These are phyloP conservation scores for Diarsia brunnea DNA, from an alignment of 2,888 invertebrate genomes.

Conservation along the genomic window DNA sequence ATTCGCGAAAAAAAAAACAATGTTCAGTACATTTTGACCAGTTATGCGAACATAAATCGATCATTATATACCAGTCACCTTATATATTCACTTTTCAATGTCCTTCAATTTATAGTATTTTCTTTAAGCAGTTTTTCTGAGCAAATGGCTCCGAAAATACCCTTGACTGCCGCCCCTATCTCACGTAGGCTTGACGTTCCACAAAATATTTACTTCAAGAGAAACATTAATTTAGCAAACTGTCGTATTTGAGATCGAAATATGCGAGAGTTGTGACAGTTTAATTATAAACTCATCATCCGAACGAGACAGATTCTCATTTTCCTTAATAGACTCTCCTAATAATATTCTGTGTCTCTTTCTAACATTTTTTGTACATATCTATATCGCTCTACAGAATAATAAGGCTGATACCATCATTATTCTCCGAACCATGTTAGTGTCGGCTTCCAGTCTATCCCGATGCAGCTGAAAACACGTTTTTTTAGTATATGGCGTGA, in stretches of 20 bases:
- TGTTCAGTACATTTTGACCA: no score
- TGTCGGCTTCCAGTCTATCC: not conserved
- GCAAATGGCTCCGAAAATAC: no score
- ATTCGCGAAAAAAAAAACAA: no score
- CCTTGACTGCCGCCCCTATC: not conserved
- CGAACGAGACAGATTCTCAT: constrained; percentile 31
- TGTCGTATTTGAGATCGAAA: constrained; percentile 55
- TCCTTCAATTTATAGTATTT: not conserved
- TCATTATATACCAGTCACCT: no score
- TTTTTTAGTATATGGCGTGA: not conserved
- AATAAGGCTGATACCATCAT: not conserved
- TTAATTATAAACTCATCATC: constrained; percentile 56
- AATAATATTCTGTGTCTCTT: constrained; percentile 23
- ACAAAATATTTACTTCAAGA: constrained; percentile 47
- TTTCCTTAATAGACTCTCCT: constrained; percentile 35
- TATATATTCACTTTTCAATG: not conserved
- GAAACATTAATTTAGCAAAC: constrained; percentile 54
- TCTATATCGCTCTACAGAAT: not conserved
- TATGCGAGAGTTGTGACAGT: constrained; percentile 52
- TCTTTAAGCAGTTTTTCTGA: not conserved
- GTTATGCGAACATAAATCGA: no score
- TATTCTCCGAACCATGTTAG: not conserved
- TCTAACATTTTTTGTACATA: not conserved
- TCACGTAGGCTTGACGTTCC: not conserved
- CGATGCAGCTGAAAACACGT: not conserved